These are phyloP conservation scores for Tricholaema leucomelas DNA, from an alignment of 2,113 vertebrate genomes.

Conservation along the genomic window DNA sequence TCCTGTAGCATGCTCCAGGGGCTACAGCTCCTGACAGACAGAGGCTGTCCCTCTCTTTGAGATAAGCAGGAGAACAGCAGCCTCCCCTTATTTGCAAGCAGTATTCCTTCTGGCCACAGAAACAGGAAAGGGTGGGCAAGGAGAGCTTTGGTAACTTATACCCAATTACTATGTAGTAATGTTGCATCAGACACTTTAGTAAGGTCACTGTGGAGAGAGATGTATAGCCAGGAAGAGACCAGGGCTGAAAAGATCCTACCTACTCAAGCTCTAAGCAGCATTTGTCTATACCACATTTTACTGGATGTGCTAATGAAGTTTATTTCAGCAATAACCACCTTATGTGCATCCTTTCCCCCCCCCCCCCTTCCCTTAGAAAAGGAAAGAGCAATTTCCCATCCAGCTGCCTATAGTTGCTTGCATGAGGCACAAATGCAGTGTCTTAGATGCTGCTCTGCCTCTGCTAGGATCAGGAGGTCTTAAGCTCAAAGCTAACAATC, in stretches of 20 bases:
- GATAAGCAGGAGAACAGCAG: background rate
- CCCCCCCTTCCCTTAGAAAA: background rate
- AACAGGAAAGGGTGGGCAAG: background rate
- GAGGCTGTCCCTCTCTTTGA: background rate
- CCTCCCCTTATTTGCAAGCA: background rate
- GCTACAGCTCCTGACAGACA: background rate
- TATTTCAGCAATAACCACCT: background rate
- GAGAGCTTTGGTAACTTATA: background rate
- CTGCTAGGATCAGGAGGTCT: background rate
- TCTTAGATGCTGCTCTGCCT: background rate
- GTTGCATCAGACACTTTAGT: background rate
- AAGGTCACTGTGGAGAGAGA: background rate
- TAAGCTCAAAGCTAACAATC: background rate
- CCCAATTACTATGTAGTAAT: too few relatives aligned
- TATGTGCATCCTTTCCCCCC: fast-evolving
- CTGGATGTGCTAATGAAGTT: background rate
- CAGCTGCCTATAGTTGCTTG: background rate
- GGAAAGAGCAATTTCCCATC: background rate
- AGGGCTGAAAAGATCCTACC: background rate
- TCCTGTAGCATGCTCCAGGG: background rate
- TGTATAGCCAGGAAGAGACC: background rate
- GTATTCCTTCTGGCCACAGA: background rate
- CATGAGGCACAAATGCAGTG: background rate
- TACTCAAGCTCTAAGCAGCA: background rate
- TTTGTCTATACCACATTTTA: background rate